Percentiles rank a stretch among this genome's conserved stretches.
phyloP scores from a whole-genome alignment of 2,113 vertebrate genomes.

The Mohoua ochrocephala region DNA sequence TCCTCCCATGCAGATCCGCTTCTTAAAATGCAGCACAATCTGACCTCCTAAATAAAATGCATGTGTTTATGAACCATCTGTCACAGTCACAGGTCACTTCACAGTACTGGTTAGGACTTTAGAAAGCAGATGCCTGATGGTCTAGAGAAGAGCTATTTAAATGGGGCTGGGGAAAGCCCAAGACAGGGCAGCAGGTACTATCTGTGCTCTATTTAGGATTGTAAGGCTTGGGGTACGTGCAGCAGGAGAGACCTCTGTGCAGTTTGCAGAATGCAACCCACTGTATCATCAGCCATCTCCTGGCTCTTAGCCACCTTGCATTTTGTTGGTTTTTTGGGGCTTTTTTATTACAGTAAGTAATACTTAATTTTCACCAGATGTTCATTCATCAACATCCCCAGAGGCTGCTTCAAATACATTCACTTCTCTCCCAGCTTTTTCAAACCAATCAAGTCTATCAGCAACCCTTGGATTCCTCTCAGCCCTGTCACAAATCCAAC shows the following conservation, averaged over 20 bases:
- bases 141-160: neutral
- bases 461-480: neutral
- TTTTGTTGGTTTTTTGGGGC: neutral
- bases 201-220: fast-evolving
- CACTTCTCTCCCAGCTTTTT: neutral
- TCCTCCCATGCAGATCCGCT: neutral
- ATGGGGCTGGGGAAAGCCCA: neutral
- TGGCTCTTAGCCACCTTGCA: neutral
- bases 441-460: neutral
- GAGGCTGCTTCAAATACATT: neutral
- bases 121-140: neutral
- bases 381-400: neutral
- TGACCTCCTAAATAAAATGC: neutral
- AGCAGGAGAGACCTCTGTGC: neutral
- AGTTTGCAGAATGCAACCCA: neutral
- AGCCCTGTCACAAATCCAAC: neutral
- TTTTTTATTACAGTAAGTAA: neutral
- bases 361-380: slow-evolving; percentile 29
- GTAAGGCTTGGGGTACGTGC: neutral
- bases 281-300: neutral
- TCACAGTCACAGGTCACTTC: neutral
- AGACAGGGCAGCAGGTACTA: fast-evolving
- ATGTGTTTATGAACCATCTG: neutral
- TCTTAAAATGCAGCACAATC: neutral
- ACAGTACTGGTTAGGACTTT: neutral